Evolutionary conservation across 1,140 invertebrate species (phyloP).

Genomic region (Physella acuta): DNA sequence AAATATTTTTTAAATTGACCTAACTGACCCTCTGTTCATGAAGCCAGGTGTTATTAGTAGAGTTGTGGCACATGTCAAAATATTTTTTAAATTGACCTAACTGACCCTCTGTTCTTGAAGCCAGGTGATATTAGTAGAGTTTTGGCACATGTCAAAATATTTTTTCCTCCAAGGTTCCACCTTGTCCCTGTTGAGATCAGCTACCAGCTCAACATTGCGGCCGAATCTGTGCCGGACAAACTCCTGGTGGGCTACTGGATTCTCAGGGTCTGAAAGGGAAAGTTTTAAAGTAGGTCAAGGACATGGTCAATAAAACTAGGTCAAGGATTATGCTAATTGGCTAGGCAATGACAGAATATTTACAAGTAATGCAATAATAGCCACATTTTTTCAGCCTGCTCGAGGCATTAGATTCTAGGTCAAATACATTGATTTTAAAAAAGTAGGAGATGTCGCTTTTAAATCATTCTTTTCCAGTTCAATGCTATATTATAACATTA

Average conservation of each 20-base stretch:
- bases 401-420: too few relatives aligned
- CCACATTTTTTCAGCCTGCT: too few relatives aligned
- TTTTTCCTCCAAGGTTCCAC: constrained; percentile 20
- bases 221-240: constrained; percentile 10
- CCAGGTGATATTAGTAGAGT: neutral
- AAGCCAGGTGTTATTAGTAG: neutral
- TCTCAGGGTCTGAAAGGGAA: constrained; percentile 6
- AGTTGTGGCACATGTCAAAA: constrained; percentile 11
- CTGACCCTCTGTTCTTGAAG: neutral
- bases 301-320: too few relatives aligned
- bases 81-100: constrained; percentile 17
- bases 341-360: too few relatives aligned
- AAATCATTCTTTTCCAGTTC: too few relatives aligned
- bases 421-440: too few relatives aligned
- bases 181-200: neutral
- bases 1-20: constrained; percentile 18
- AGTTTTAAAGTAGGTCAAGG: neutral
- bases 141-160: constrained; percentile 10
- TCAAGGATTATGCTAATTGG: too few relatives aligned
- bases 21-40: neutral
- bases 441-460: too few relatives aligned
- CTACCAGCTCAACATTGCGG: neutral
- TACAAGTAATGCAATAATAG: too few relatives aligned
- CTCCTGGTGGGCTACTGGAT: neutral
- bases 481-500: too few relatives aligned